Evolutionary conservation across 1,140 invertebrate genomes (phyloP), one percentile per base, ranked within the genome.

Genomic region (Tetramorium alpestre): DNA sequence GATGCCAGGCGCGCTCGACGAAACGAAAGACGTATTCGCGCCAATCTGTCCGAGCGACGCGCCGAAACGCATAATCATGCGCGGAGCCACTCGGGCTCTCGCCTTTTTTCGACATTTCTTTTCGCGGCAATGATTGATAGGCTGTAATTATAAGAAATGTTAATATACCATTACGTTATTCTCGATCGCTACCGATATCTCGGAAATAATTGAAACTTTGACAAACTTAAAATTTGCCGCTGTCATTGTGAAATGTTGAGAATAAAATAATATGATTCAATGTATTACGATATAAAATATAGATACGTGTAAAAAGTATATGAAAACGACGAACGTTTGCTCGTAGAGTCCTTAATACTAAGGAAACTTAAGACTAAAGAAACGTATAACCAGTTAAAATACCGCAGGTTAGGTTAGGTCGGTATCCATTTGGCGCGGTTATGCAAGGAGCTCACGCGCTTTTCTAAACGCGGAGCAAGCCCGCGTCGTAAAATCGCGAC

Each of bases 11-110:
- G 38, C 25, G 70, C 69, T 28, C 85, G 47, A 60, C 44, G 60
- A 78, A 86, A 62, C 65, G 85, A 84, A 72, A 87, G 85, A 82
- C 62, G 76, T 69, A 69, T 62, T 54, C 67, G 51, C 67, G 11
- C 33, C 78, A 72, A 82, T 82, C 67, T 82, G 51, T 72, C 67
- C 41, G 67, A 25, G 51, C 51, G 54, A 49, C 60, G 25, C 80
- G 51, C 67, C 80, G 80, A 72, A 60, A 82, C 38, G 67, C 78
- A 41, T 82, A 82, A 82, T 72, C 49, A 70, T 38, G 64, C 13
- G 62, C 13, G 7, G 11, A 47, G 13, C 22, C 11, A n/a, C 47
- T 69, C 41, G 44, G 38, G n/a, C 33, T 47, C 11, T 64, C 41
- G 5, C n/a, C 18, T 64, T 58, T 49, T 49, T n/a, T 22, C 3